Percentiles rank a stretch among this genome's conserved stretches.
phyloP scores from a whole-genome alignment of 2,888 invertebrate species.

The Magallana nippona region DNA sequence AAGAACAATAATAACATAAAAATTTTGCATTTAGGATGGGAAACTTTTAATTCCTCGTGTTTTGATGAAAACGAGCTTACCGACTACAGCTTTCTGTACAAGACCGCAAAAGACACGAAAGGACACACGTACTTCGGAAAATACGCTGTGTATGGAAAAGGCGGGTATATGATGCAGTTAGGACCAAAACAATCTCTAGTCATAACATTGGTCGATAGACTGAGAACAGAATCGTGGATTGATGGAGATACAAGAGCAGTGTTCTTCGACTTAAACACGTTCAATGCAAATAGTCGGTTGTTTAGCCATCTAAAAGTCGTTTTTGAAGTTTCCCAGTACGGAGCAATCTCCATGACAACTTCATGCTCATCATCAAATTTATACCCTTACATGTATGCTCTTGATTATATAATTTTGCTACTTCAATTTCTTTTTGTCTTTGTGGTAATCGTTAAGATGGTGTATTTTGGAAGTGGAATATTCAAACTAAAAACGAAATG shows the following conservation, averaged over 20 bases:
- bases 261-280: slow-evolving; percentile 49
- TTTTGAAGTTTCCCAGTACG: slow-evolving; percentile 44
- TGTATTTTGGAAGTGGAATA: slow-evolving; percentile 1
- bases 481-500: neutral
- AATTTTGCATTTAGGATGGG: slow-evolving; percentile 39
- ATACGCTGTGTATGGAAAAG: slow-evolving; percentile 47
- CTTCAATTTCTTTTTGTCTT: slow-evolving; percentile 55
- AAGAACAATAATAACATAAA: too few relatives aligned
- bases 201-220: slow-evolving; percentile 7
- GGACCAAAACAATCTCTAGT: slow-evolving; percentile 46
- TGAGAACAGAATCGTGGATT: slow-evolving; percentile 55
- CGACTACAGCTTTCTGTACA: slow-evolving; percentile 39
- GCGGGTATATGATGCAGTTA: slow-evolving; percentile 52
- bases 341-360: slow-evolving; percentile 22
- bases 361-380: slow-evolving; percentile 37
- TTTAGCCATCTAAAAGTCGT: slow-evolving; percentile 43
- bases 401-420: slow-evolving; percentile 60
- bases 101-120: neutral
- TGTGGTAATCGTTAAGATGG: slow-evolving; percentile 30
- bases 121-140: slow-evolving; percentile 39
- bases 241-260: slow-evolving; percentile 56
- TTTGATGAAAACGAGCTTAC: slow-evolving; percentile 43
- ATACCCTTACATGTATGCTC: slow-evolving; percentile 58
- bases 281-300: slow-evolving; percentile 44
- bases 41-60: slow-evolving; percentile 38